Evolutionary conservation across 1,140 invertebrate genomes (phyloP).

Genomic region (Pseudachorutes palmiensis): DNA sequence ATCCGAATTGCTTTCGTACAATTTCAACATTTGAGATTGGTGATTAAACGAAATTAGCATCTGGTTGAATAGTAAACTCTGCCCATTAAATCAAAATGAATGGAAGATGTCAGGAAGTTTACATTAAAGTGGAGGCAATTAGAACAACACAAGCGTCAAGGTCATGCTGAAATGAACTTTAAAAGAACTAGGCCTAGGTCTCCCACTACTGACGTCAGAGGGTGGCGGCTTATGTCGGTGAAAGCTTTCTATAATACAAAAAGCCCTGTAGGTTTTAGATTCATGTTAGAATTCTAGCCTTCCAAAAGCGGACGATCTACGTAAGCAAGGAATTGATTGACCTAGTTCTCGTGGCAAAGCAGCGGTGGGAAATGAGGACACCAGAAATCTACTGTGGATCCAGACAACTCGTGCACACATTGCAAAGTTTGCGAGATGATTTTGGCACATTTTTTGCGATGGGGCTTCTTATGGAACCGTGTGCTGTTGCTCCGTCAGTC

Average conservation of each 20-base stretch:
- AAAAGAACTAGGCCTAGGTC: not conserved
- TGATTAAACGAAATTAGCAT: too few species aligned
- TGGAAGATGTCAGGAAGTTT: too few species aligned
- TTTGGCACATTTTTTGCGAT: not conserved
- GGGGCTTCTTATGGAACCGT: not conserved
- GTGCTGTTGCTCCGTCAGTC: not conserved
- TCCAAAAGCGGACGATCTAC: not conserved
- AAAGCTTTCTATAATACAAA: not conserved
- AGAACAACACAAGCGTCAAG: not conserved
- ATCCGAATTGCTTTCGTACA: too few species aligned
- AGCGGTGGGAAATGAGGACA: not conserved
- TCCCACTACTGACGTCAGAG: not conserved
- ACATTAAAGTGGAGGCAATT: not conserved
- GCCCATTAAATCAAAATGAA: too few species aligned
- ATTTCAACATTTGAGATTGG: too few species aligned
- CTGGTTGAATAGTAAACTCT: too few species aligned
- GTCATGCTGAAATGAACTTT: not conserved
- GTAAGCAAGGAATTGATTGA: constrained; percentile 17
- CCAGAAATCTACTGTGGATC: not conserved
- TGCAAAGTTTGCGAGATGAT: too few species aligned
- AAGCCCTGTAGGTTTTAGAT: too few species aligned
- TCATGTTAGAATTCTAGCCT: too few species aligned
- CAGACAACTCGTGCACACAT: not conserved
- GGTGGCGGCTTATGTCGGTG: not conserved
- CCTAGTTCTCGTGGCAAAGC: constrained; percentile 12